phyloP scores from a whole-genome alignment of 2,888 invertebrate genomes.

The Melanostoma mellinum region DNA sequence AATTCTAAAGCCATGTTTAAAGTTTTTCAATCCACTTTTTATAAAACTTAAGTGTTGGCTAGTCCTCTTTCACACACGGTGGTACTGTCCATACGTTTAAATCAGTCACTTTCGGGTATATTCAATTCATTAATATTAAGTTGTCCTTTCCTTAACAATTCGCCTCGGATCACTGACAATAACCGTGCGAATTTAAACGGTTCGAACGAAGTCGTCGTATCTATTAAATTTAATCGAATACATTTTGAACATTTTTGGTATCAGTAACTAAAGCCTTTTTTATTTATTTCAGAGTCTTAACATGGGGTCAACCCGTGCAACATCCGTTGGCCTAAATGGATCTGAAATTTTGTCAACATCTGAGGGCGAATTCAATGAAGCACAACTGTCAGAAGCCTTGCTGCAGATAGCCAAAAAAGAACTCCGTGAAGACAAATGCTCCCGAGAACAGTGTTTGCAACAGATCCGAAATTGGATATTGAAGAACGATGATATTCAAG shows the following conservation, averaged over 20 bases:
- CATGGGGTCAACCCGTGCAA: slow-evolving; percentile 50
- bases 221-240: no score
- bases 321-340: background rate
- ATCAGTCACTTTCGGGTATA: no score
- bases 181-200: no score
- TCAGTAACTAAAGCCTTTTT: background rate
- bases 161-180: no score
- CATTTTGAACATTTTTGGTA: background rate
- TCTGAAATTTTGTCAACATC: slow-evolving; percentile 3
- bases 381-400: slow-evolving; percentile 75
- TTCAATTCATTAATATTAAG: no score
- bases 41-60: no score
- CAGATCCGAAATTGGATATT: slow-evolving; percentile 88
- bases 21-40: no score
- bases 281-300: slow-evolving; percentile 25
- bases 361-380: slow-evolving; percentile 52
- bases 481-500: slow-evolving; percentile 87
- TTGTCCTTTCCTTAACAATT: no score
- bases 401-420: slow-evolving; percentile 85
- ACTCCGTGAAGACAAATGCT: slow-evolving; percentile 87
- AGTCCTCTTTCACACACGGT: no score
- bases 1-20: no score
- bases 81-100: no score
- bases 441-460: slow-evolving; percentile 85
- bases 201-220: no score